Percentiles rank a stretch among this genome's conserved stretches.
phyloP scores from a whole-genome alignment of 2,113 vertebrate genomes.

The Podarcis raffonei region DNA sequence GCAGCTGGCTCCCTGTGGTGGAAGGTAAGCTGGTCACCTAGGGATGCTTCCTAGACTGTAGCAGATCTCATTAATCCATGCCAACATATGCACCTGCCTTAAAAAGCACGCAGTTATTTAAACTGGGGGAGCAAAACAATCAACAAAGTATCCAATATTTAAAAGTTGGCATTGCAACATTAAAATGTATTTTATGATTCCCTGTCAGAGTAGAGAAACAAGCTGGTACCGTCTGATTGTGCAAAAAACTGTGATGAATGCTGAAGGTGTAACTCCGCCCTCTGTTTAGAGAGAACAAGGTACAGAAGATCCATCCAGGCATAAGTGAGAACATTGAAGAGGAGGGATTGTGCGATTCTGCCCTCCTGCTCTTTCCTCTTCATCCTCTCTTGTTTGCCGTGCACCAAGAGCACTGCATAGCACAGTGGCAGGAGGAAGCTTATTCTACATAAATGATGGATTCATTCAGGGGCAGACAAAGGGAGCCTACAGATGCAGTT shows the following conservation, averaged over 20 bases:
- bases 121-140: slow-evolving; percentile 45
- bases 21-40: slow-evolving; percentile 78
- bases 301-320: background rate
- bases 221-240: slow-evolving; percentile 11
- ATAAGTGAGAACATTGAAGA: background rate
- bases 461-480: no score
- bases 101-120: slow-evolving; percentile 62
- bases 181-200: slow-evolving; percentile 16
- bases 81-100: slow-evolving; percentile 66
- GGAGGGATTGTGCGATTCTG: no score
- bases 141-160: slow-evolving; percentile 62
- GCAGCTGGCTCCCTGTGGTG: slow-evolving; percentile 73
- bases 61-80: slow-evolving; percentile 68
- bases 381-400: no score
- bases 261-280: background rate
- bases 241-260: background rate
- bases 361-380: background rate
- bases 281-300: background rate
- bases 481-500: no score
- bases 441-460: no score
- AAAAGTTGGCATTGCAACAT: slow-evolving; percentile 45
- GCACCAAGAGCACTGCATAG: no score
- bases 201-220: background rate
- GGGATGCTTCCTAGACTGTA: slow-evolving; percentile 65
- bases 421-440: no score